Evolutionary conservation across 1,140 invertebrate species (phyloP).

Genomic region (Pissodes strobi): DNA sequence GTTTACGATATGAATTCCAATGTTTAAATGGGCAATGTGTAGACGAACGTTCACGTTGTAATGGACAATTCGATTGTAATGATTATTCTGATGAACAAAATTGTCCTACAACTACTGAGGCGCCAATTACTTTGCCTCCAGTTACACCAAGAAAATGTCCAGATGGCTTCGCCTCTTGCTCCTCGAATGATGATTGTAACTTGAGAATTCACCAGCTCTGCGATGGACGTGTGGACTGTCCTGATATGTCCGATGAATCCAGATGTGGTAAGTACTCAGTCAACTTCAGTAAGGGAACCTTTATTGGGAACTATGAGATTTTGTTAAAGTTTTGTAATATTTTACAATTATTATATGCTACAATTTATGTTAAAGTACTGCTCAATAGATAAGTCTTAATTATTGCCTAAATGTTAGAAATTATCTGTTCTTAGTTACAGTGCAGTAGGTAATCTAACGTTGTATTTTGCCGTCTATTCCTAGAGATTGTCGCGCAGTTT

Average conservation of each 20-base stretch:
- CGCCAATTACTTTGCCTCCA: constrained; percentile 31
- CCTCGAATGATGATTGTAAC: constrained; percentile 60
- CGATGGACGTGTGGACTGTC: constrained; percentile 69
- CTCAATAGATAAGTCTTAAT: no score
- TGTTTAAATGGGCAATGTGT: constrained; percentile 77
- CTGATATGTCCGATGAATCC: constrained; percentile 74
- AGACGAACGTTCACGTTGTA: constrained; percentile 64
- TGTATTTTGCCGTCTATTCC: no score
- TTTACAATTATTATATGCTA: no score
- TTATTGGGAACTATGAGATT: no score
- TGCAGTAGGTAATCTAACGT: no score
- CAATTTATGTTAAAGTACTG: no score
- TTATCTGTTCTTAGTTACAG: no score
- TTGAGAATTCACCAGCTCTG: constrained; percentile 61
- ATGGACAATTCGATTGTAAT: constrained; percentile 69
- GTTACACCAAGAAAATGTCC: constrained; percentile 52
- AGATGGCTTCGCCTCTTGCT: constrained; percentile 59
- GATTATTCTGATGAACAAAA: constrained; percentile 77
- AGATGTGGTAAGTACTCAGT: constrained; percentile 69
- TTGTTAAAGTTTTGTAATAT: no score
- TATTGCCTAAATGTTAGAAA: no score
- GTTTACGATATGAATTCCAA: constrained; percentile 77
- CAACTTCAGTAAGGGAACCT: no score
- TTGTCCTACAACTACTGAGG: constrained; percentile 46
- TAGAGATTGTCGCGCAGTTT: no score